Evolutionary conservation across 92 coral and sea anemone species (phyloP).

Genomic region (Actinernus sp.): DNA sequence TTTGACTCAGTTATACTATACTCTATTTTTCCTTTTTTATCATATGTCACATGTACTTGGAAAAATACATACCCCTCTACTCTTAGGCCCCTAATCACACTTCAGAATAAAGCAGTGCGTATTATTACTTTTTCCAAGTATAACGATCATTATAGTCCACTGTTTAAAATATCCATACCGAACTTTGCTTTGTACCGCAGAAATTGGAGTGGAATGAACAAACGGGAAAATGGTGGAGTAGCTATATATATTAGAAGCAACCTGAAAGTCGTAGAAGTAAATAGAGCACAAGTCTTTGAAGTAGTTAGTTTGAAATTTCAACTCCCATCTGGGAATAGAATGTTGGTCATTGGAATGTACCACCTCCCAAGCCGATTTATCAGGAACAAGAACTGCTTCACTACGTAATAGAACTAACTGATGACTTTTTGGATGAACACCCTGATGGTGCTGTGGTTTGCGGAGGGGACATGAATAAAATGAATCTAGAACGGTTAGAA

Average conservation of each 20-base stretch:
- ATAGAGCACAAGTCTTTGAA: slow-evolving; percentile 53
- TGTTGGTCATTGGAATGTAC: slow-evolving; percentile 29
- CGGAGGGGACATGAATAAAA: slow-evolving; percentile 52
- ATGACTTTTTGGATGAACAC: slow-evolving; percentile 37
- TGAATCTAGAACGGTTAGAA: slow-evolving; percentile 14
- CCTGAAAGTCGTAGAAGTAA: slow-evolving; percentile 25
- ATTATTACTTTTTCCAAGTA: too few species aligned
- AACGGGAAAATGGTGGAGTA: slow-evolving; percentile 41
- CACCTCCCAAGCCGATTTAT: slow-evolving; percentile 41
- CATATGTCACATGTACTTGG: too few species aligned
- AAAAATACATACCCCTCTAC: too few species aligned
- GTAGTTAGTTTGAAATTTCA: slow-evolving; percentile 31
- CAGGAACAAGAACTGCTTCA: slow-evolving; percentile 28
- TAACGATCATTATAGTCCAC: too few species aligned
- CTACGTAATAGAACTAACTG: slow-evolving; percentile 36
- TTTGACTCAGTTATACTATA: too few species aligned
- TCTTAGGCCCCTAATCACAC: too few species aligned
- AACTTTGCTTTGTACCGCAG: too few species aligned
- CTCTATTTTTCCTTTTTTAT: too few species aligned
- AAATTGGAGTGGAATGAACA: too few species aligned
- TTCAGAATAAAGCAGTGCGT: too few species aligned
- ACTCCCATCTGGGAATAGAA: slow-evolving; percentile 42
- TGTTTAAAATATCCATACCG: too few species aligned
- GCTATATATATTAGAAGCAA: slow-evolving; percentile 58
- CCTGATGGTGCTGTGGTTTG: slow-evolving; percentile 34